Evolutionary conservation across 2,888 invertebrate species (phyloP).

Genomic region (Callinectes sapidus): DNA sequence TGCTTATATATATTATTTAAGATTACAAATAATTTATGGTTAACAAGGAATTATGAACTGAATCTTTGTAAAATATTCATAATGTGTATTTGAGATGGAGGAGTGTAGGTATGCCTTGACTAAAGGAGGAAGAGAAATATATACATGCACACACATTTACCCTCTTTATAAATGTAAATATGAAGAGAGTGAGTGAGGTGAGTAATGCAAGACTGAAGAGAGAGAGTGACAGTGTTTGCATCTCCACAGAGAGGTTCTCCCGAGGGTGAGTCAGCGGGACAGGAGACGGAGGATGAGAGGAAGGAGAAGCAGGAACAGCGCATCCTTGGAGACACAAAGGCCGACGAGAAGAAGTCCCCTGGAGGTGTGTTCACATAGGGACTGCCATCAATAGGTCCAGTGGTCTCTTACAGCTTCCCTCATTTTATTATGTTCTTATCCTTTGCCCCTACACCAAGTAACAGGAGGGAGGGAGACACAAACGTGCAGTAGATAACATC

Average conservation of each 20-base stretch:
- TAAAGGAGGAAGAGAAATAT: neutral
- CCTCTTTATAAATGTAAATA: neutral
- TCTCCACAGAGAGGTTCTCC: constrained; percentile 56
- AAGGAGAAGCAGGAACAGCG: constrained; percentile 56
- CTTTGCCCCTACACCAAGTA: too few species aligned
- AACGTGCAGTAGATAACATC: too few species aligned
- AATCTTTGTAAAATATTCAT: too few species aligned
- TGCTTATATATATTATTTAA: neutral
- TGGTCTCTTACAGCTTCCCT: too few species aligned
- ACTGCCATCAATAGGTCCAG: too few species aligned
- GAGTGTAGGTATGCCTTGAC: too few species aligned
- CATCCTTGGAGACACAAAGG: constrained; percentile 40
- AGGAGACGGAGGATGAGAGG: constrained; percentile 57
- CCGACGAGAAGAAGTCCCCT: constrained; percentile 53
- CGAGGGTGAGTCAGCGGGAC: constrained; percentile 57
- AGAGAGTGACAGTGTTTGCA: neutral
- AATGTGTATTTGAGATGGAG: too few species aligned
- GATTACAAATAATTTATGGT: neutral
- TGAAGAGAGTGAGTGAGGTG: neutral
- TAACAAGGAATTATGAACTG: too few species aligned
- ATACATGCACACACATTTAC: too few species aligned
- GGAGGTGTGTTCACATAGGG: too few species aligned
- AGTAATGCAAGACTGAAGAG: neutral
- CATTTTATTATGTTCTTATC: too few species aligned
- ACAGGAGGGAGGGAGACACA: too few species aligned